Base-by-base conservation (phyloP, 2,888 invertebrate species). In the Cyaniris semiargus region DNA sequence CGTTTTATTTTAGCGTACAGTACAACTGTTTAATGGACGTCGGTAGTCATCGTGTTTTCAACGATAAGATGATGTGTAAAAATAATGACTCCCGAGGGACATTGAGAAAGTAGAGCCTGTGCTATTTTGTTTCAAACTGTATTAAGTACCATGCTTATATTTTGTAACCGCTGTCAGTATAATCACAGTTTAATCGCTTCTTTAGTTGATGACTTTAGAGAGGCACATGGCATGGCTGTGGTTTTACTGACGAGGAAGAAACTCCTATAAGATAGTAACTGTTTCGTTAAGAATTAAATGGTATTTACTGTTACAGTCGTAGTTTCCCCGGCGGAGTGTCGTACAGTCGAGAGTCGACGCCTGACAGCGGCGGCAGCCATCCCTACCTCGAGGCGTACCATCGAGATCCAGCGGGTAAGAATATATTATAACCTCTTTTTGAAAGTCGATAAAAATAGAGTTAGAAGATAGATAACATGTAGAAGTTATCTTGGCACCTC, bases 301-400 rank as follows among this genome's bases (percentile, higher is more conserved):
- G 66, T 71, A 44, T 77, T 70, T 72, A 79, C 76, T 76, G 78
- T 77, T 56, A 76, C 94, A 89, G 95, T 93, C 90, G 95, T 89
- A 89, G 95, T 85, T 90, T 96, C 91, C 95, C 96, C 83, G 95
- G 96, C 78, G 96, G 96, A 34, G 95, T 95, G 6, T 94, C 95
- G 34, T 97, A 97, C 89, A 97, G 97, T 91, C 95, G 97, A 84
- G 97, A 98, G 92, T 97, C 97, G 80, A 97, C 97, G 76, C 97
- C 97, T 4, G 97, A 98, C 89, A 97, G 97, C 86, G 97, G 97
- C 76, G 97, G 97, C 79, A 97, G 97, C 77, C 97, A 97, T 93
- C 94, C 94, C 2, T 98, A 97, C 89, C 96, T 97, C 91, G 97
- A 98, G 89, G 96, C 97, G 80, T 98, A 97, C 89, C 94, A 94